phyloP scores from a whole-genome alignment of 2,797 vertebrate genomes.

The Pangasius macronema region DNA sequence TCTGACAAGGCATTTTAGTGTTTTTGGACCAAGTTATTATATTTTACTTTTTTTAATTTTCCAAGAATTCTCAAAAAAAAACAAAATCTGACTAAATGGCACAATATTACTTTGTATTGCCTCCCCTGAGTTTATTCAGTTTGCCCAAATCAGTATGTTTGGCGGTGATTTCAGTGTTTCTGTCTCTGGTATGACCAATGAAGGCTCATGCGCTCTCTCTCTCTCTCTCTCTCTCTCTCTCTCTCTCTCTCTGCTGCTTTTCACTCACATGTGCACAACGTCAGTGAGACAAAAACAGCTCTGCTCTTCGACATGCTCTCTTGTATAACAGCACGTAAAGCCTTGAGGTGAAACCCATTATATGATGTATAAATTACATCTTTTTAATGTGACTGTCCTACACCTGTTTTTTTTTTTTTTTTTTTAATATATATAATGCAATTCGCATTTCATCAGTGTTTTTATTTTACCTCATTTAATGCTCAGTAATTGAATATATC shows the following conservation, averaged over 20 bases:
- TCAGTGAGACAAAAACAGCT: slow-evolving; percentile 11
- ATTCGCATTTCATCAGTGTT: not conserved
- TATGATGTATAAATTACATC: not conserved
- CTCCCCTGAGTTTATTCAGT: not conserved
- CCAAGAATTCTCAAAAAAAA: not conserved
- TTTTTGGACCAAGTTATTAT: not conserved
- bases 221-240: too few relatives aligned
- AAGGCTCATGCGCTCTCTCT: not conserved
- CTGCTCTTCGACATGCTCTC: slow-evolving; percentile 28
- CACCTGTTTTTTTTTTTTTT: too few relatives aligned
- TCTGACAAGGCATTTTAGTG: not conserved
- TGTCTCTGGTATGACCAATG: not conserved
- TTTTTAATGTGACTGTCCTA: not conserved
- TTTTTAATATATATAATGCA: not conserved
- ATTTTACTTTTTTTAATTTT: not conserved
- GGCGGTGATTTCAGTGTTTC: not conserved
- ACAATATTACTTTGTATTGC: not conserved
- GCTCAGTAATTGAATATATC: not conserved
- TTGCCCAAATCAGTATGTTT: not conserved
- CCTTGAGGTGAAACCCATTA: not conserved
- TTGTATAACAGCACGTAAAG: slow-evolving; percentile 47
- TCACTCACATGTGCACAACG: slow-evolving; percentile 7
- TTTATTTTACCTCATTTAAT: not conserved
- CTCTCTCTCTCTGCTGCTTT: not conserved
- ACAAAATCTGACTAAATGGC: not conserved